Conservation (phyloP, 2,797 vertebrate genomes). For the Fringilla coelebs region DNA sequence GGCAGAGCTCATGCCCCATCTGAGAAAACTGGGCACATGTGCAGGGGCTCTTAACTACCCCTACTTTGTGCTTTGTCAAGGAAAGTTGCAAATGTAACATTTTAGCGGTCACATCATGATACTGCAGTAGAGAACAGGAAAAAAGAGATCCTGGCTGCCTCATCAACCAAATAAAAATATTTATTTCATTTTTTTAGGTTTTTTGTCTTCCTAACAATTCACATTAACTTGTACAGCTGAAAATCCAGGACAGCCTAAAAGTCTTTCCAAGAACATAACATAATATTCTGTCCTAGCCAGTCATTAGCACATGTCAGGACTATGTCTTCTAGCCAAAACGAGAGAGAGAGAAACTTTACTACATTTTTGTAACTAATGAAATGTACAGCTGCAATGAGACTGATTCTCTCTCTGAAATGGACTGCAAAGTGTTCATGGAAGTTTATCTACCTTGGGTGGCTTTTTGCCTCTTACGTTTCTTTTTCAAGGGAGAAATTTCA, state of each 20-base stretch:
- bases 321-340: neutral
- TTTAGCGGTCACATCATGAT: neutral
- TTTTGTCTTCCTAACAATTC: neutral
- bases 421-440: neutral
- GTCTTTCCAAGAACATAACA: constrained; percentile 14
- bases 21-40: neutral
- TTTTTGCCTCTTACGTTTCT: neutral
- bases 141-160: neutral
- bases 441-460: neutral
- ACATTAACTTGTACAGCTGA: neutral
- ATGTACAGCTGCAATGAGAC: neutral
- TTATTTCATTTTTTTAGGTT: neutral
- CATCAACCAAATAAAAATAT: neutral
- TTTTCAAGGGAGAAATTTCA: constrained; percentile 4
- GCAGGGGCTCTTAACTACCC: neutral
- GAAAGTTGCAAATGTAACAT: neutral
- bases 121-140: neutral
- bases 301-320: neutral
- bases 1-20: neutral
- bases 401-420: constrained; percentile 5
- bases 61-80: neutral
- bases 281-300: neutral
- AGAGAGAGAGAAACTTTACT: neutral
- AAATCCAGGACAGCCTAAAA: neutral
- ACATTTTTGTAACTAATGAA: constrained; percentile 22